Base-by-base conservation (phyloP, 2,888 invertebrate species). In the Aquatica leii region DNA sequence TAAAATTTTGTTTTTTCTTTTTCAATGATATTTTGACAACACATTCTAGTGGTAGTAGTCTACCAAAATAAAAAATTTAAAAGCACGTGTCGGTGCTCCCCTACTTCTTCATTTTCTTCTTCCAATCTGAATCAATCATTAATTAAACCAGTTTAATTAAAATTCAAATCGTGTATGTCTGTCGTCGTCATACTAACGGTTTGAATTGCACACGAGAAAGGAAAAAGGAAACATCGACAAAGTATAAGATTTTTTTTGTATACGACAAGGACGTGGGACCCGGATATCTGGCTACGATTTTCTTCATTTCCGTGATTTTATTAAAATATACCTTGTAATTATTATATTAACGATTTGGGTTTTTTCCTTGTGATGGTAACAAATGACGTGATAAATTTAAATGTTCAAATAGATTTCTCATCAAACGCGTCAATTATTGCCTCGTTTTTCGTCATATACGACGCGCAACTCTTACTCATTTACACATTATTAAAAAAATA, bases 251-350 rank as follows among this genome's bases (percentile, higher is more conserved):
- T 55, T 63, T 65, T 62, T 64, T 59, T 63, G 53, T 53, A 41
- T 37, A 50, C 50, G 21, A 50, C 67, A 67, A 67, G 67, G 67
- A 67, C 67, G 59, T 54, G 60, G 61, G 67, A 67, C 67, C 67
- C 67, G 67, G 67, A 67, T 64, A 61, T 67, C 57, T 51, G 48
- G 54, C 40, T 61, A 48, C 55, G 60, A 60, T 63, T 63, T 60
- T 55, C 60, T 54, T 66, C 55, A 67, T 64, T 67, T 67, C 67
- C 67, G 63, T 41, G 17, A 61, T 57, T 55, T 60, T 61, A 66
- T 53, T 63, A 59, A 61, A 59, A 43, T 51, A 52, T 48, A 43
- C 11, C n/a, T 5, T 9, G 3, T 9, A 18, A 17, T 46, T 18
- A 46, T 18, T 18, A 9, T 2, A 43, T 18, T 18, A 18, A 46